Base-by-base conservation (phyloP, 1,140 invertebrate species). In the Belonocnema kinseyi region DNA sequence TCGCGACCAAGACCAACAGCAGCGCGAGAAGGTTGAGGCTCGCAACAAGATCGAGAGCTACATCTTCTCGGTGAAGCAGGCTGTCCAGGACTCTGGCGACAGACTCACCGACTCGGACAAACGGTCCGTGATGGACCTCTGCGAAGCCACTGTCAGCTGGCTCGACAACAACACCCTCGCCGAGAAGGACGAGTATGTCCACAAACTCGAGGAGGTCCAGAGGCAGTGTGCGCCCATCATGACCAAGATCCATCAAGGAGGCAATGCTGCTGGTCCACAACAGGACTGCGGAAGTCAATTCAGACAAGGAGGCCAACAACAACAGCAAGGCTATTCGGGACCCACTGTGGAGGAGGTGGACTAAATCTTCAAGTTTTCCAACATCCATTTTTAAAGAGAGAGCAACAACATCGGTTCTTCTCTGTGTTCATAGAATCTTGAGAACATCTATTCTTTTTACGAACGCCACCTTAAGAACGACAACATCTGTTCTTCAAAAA, bases 171-270 rank as follows among this genome's bases (percentile, higher is more conserved):
- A 94, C 85, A 92, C 94, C 6, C 86, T 96, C n/a, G 96, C 96
- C 1, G 94, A 96, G 75, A 95, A 96, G 82, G 94, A 95, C 11
- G 96, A 97, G 82, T 95, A 94, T 79, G 96, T 96, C 76, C 91
- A 95, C 79, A 95, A 94, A 79, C 87, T 96, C 73, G 95, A 96
- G 81, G 93, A 95, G 50, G 88, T 96, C 8, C 95, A 96, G 84
- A 90, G 90, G n/a, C 92, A 94, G 5, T 96, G 95, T 79, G 91
- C 93, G 46, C 95, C 95, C 0, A 92, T 96, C 54, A 96, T 97
- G 94, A 93, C 94, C 83, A 97, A 96, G 85, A 85, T 97, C 10
- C 95, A 96, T 81, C 93, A 94, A 73, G 92, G 91, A 51, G 91
- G 88, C 21, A 82, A 84, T 33, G 85, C 40, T 14, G 75, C 33